Base-by-base conservation (phyloP, 2,797 vertebrate species). In the Pristis pectinata region DNA sequence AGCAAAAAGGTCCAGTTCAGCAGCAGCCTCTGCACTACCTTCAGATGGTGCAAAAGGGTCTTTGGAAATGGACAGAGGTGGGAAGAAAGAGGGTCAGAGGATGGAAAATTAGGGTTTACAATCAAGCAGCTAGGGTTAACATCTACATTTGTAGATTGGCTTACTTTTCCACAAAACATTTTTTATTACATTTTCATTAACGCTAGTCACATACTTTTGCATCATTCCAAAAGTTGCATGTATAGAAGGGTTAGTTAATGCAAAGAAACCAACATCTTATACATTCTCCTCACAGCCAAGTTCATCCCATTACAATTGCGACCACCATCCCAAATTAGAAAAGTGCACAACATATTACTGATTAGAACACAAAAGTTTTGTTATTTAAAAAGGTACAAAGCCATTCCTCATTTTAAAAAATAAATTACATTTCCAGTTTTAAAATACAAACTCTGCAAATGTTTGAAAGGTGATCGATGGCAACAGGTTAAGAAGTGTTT, bases 21-120 rank as follows among this genome's bases (percentile, higher is more conserved):
- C 98, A 95, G 98, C 98, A 97, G 98, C 97, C 96, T 98, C 98
- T 95, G 97, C 97, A 95, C 98, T 99, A 96, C 99, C 99, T 97
- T 99, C 99, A 3, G 99, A 99, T 1, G 99, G 98, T 96, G 99
- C 99, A 96, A 99, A 99, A 96, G 99, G 99, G 98, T 99, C 99
- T 99, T 99, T 94, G 87, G 87, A 87, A 82, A 77, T 95, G 95
- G 95, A 95, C 95, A 95, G 95, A 96, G 95, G 97, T 95, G 96
- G 96, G 96, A 96, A 95, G 94, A 95, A 41, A 96, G 95, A 95
- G 95, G 95, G 80, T 87, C 92, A 94, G 70, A 94, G 92, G 92
- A 94, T 94, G 92, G 92, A 94, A 94, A 56, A 70, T 53, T n/a
- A 94, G 70, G 92, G 70, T 76, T 94, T 76, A 94, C 70, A 94